A percentile compares a stretch with the other conserved stretches of the same genome.
phyloP scores from a whole-genome alignment of 1,140 invertebrate species.

The Coboldia fuscipes region DNA sequence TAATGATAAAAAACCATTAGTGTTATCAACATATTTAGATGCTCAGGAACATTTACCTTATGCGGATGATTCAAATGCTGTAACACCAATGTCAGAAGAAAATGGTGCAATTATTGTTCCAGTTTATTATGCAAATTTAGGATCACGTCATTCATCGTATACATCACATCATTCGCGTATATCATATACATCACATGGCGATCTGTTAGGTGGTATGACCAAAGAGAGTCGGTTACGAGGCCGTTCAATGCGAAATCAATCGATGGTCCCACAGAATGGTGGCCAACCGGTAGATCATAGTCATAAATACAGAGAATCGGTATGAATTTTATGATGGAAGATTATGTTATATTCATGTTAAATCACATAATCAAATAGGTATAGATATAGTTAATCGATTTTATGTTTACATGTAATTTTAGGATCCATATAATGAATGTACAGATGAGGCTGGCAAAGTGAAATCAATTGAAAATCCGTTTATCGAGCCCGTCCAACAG shows the following conservation, averaged over 20 bases:
- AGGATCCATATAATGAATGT: constrained; percentile 46
- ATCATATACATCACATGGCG: constrained; percentile 83
- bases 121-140: constrained; percentile 61
- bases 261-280: constrained; percentile 27
- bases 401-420: constrained; percentile 5
- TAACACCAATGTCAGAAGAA: constrained; percentile 95
- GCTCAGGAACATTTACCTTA: constrained; percentile 92
- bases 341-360: neutral
- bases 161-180: constrained; percentile 80
- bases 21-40: constrained; percentile 84
- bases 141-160: constrained; percentile 79
- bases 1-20: constrained; percentile 78
- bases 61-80: constrained; percentile 91
- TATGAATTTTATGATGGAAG: constrained; percentile 23
- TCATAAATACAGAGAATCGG: constrained; percentile 47
- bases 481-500: constrained; percentile 64
- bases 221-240: constrained; percentile 64
- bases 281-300: constrained; percentile 30
- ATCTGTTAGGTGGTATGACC: constrained; percentile 61
- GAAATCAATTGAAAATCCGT: constrained; percentile 72
- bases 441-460: constrained; percentile 63
- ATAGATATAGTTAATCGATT: neutral
- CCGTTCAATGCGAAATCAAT: constrained; percentile 49
- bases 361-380: neutral
- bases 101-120: constrained; percentile 86